These are phyloP conservation scores for Malaclemys terrapin DNA, from an alignment of 2,113 vertebrate species.

Conservation along the genomic window DNA sequence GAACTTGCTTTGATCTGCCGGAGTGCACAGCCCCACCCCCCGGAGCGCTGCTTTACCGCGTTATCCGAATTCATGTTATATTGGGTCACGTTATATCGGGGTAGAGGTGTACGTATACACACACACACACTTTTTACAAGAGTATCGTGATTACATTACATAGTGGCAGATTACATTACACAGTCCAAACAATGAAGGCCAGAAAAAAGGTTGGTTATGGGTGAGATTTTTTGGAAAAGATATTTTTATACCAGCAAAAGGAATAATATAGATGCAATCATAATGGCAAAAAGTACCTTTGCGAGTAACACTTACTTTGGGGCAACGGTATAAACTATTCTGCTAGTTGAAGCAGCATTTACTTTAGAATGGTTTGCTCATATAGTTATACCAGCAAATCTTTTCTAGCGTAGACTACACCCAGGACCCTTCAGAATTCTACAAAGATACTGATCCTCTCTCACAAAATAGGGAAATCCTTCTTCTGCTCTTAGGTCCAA, in stretches of 20 bases:
- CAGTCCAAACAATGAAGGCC: not conserved
- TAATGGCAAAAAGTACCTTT: not conserved
- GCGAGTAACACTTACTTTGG: not conserved
- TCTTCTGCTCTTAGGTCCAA: not conserved
- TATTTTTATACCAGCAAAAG: not conserved
- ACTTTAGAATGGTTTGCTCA: not conserved
- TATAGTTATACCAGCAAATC: not conserved
- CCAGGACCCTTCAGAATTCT: fast-evolving
- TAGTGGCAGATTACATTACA: not conserved
- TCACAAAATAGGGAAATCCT: not conserved
- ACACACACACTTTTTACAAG: not conserved
- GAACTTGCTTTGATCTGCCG: too few species aligned
- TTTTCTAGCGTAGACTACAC: not conserved
- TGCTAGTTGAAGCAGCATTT: not conserved
- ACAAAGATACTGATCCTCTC: fast-evolving
- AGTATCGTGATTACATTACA: not conserved
- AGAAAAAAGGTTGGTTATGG: not conserved
- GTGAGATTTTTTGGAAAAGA: not conserved
- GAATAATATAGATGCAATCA: not conserved
- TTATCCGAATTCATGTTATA: too few species aligned
- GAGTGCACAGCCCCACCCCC: too few species aligned
- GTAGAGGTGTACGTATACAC: too few species aligned
- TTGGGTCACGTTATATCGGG: too few species aligned
- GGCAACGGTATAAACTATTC: not conserved
- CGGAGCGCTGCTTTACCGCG: too few species aligned